Conservation (phyloP, 2,888 invertebrate species). For the Cephus sareptanus region DNA sequence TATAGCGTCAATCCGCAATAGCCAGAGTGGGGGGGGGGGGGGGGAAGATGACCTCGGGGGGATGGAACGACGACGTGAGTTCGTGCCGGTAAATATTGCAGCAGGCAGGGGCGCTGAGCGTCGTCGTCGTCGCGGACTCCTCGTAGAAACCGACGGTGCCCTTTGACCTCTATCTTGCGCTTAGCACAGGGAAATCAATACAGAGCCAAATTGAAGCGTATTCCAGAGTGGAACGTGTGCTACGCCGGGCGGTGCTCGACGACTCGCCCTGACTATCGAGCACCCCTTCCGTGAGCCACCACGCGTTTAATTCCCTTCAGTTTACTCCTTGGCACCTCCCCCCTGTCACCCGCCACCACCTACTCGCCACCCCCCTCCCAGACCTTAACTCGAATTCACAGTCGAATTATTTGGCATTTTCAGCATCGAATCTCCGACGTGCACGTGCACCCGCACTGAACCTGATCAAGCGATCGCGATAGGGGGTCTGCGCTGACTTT, state of each 20-base stretch:
- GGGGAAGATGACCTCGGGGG: neutral
- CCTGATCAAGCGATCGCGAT: neutral
- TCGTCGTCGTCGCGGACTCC: neutral
- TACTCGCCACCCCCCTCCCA: neutral
- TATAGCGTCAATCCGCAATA: neutral
- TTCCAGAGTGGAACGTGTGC: neutral
- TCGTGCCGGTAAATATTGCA: neutral
- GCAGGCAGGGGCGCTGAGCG: neutral
- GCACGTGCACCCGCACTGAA: neutral
- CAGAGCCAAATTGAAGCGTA: constrained; percentile 17
- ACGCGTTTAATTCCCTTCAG: neutral
- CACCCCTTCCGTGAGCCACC: neutral
- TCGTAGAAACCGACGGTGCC: neutral
- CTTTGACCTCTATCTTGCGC: constrained; percentile 26
- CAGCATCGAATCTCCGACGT: neutral
- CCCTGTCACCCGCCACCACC: neutral
- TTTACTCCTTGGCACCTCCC: neutral
- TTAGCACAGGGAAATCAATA: constrained; percentile 26
- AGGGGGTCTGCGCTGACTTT: neutral
- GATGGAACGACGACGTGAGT: constrained; percentile 17
- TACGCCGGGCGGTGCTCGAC: neutral
- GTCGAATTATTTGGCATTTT: neutral
- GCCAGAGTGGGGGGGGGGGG: neutral
- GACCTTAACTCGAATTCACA: neutral
- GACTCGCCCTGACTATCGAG: neutral